A percentile compares a stretch with the other conserved stretches of the same genome.
phyloP scores from a whole-genome alignment of 1,140 invertebrate species.

The Microvelia longipes region DNA sequence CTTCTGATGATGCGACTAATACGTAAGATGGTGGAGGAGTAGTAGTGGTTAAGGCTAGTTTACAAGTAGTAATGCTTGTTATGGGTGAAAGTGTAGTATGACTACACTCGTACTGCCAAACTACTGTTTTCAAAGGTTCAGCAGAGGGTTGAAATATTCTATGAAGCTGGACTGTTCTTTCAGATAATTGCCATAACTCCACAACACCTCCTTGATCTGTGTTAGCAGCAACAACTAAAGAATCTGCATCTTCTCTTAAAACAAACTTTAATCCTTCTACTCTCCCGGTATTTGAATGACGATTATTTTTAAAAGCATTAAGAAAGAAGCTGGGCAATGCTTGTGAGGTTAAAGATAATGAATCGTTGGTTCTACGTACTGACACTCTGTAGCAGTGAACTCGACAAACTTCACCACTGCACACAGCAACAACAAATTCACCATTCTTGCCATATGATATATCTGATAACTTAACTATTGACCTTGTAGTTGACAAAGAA shows the following conservation, averaged over 20 bases:
- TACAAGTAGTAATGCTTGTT: constrained; percentile 39
- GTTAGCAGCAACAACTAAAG: constrained; percentile 53
- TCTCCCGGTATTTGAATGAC: constrained; percentile 12
- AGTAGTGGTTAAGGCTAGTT: constrained; percentile 43
- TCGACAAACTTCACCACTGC: constrained; percentile 50
- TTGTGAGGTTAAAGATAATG: constrained; percentile 46
- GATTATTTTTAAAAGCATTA: constrained; percentile 36
- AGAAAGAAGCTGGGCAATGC: constrained; percentile 68
- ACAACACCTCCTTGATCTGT: constrained; percentile 41
- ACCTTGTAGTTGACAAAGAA: constrained; percentile 53
- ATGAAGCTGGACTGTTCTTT: constrained; percentile 61
- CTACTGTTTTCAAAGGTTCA: constrained; percentile 42
- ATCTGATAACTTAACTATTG: constrained; percentile 56
- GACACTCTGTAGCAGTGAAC: constrained; percentile 58
- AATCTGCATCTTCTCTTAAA: constrained; percentile 63
- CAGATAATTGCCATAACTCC: constrained; percentile 73
- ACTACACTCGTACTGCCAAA: constrained; percentile 51
- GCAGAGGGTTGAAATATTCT: constrained; percentile 44
- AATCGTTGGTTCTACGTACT: constrained; percentile 40
- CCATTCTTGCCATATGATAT: constrained; percentile 63
- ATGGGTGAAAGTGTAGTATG: constrained; percentile 33
- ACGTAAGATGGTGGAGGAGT: constrained; percentile 45
- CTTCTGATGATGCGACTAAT: constrained; percentile 55
- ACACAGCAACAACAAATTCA: constrained; percentile 60
- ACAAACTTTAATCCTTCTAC: constrained; percentile 66